Base-by-base conservation (phyloP, 2,113 vertebrate genomes). In the Genyomyrus donnyi region DNA sequence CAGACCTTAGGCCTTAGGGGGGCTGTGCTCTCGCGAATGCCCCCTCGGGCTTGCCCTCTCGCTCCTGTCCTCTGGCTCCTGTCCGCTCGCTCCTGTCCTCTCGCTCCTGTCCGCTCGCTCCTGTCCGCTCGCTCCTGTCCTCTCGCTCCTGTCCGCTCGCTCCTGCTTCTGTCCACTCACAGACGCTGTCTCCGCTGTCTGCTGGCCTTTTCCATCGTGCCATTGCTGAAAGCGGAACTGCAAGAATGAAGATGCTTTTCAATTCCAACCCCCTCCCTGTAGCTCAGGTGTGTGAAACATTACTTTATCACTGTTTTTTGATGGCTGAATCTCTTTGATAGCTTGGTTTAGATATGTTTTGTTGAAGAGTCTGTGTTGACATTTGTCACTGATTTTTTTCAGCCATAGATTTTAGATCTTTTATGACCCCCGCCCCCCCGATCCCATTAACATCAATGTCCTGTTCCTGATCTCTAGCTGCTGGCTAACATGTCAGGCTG, bases 151-250 rank as follows among this genome's bases (percentile, higher is more conserved):
- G 49, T 49, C 11, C 49, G 0, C 48, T 49, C 9, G 48, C 10
- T 49, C 52, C 52, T 53, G 52, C 17, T 53, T 53, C 4, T 66
- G 15, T 24, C 21, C 39, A 6, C 46, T 42, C 88, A 2, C 94
- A 98, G 97, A 8, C 97, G 83, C 92, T 98, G 9, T 97, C 97
- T 58, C 97, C 96, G 0, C 58, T 98, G 92, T 92, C 95, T 2
- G 66, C 93, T 0, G 97, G 95, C 1, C 93, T 98, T 50, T 95
- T 98, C 91, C 97, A 96, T 46, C 95, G 11, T 89, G 97, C 95
- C 86, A 97, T 98, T 91, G 96, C 97, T 91, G 92, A 98, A 93
- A 98, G 97, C 48, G 96, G 96, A n/a, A 95, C 95, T 39, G 94
- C 95, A 89, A 91, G 91, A 0, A 93, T 96, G 88, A 87, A 91